Evolutionary conservation across 2,113 vertebrate genomes (phyloP).

Genomic region (Pyxicephalus adspersus): DNA sequence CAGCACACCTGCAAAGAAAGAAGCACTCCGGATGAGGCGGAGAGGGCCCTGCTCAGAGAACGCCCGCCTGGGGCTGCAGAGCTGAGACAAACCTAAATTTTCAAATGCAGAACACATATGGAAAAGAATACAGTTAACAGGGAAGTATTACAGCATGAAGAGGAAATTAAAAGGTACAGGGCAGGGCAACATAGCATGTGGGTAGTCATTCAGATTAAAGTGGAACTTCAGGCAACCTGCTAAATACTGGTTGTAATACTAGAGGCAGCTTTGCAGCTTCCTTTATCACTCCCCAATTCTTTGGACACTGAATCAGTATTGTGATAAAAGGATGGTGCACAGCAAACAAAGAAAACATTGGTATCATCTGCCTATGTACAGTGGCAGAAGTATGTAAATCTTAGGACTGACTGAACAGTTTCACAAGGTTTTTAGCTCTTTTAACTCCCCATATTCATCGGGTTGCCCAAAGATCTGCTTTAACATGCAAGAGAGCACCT

Average conservation of each 20-base stretch:
- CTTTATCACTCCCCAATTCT: too few relatives aligned
- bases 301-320: too few relatives aligned
- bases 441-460: too few relatives aligned
- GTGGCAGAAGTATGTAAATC: too few relatives aligned
- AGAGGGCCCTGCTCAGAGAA: slow-evolving; percentile 99
- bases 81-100: slow-evolving; percentile 97
- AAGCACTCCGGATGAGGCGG: slow-evolving; percentile 99
- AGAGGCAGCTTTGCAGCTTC: background rate
- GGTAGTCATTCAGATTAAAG: background rate
- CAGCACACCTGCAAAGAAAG: slow-evolving; percentile 99
- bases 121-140: slow-evolving; percentile 80
- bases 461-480: too few relatives aligned
- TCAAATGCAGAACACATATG: slow-evolving; percentile 82
- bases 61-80: slow-evolving; percentile 98
- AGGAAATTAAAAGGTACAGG: slow-evolving; percentile 57
- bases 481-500: background rate
- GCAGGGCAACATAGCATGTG: slow-evolving; percentile 22
- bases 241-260: background rate
- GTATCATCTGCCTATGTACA: too few relatives aligned
- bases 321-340: too few relatives aligned
- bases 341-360: too few relatives aligned
- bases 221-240: too few relatives aligned
- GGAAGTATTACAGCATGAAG: slow-evolving; percentile 64
- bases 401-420: too few relatives aligned
- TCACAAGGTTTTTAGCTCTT: too few relatives aligned